phyloP scores from a whole-genome alignment of 1,140 invertebrate species.

The Chironomus striatipennis region DNA sequence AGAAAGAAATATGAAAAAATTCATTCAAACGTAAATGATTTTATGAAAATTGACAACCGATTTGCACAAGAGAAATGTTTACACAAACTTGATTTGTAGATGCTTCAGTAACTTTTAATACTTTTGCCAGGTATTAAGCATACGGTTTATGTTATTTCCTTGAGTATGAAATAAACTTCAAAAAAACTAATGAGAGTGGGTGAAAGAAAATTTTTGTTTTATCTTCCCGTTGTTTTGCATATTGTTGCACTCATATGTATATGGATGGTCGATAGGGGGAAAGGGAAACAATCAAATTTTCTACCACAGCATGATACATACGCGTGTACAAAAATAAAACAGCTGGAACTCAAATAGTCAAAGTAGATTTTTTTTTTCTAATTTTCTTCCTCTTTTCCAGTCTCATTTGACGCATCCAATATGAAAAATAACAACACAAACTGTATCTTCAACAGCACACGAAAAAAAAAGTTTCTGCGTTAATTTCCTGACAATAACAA shows the following conservation, averaged over 20 bases:
- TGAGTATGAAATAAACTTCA: too few species aligned
- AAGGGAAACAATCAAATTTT: neutral
- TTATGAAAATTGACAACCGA: constrained; percentile 7
- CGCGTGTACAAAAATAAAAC: constrained; percentile 1
- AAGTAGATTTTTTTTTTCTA: too few species aligned
- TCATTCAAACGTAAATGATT: neutral
- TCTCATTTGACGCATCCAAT: neutral
- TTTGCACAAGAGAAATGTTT: neutral
- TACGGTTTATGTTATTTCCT: too few species aligned
- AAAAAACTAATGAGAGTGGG: too few species aligned
- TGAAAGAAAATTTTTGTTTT: neutral
- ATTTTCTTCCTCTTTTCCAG: too few species aligned
- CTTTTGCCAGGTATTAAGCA: neutral
- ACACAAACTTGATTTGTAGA: constrained; percentile 6
- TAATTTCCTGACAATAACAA: constrained; percentile 28
- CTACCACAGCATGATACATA: neutral
- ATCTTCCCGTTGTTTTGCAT: neutral
- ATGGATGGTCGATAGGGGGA: too few species aligned
- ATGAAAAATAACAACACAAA: too few species aligned
- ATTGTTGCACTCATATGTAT: neutral
- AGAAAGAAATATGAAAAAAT: neutral
- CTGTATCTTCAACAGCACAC: neutral
- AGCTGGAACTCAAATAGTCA: neutral
- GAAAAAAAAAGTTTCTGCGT: neutral
- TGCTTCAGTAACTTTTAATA: neutral